phyloP scores from a whole-genome alignment of 2,888 invertebrate genomes.

The Odontothrips loti region DNA sequence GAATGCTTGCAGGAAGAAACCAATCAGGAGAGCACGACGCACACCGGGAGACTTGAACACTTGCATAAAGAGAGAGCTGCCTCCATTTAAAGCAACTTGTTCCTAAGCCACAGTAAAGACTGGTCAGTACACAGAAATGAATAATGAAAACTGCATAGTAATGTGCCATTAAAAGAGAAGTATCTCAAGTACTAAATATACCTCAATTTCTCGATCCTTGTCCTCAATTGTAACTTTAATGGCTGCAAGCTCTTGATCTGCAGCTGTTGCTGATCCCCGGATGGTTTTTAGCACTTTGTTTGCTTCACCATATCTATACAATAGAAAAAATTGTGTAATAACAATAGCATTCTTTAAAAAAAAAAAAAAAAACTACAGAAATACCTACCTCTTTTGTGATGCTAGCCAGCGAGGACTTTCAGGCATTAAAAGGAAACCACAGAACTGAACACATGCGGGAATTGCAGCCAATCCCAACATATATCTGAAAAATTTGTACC shows the following conservation, averaged over 20 bases:
- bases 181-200: not conserved
- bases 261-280: slow-evolving; percentile 43
- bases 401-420: slow-evolving; percentile 54
- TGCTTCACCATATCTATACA: slow-evolving; percentile 41
- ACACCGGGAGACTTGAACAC: slow-evolving; percentile 44
- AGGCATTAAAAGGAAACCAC: slow-evolving; percentile 53
- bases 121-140: not conserved
- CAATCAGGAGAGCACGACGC: slow-evolving; percentile 49
- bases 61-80: slow-evolving; percentile 36
- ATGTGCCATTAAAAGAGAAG: too few relatives aligned
- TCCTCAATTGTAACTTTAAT: slow-evolving; percentile 42
- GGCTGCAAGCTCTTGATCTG: slow-evolving; percentile 45
- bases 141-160: too few relatives aligned
- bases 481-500: slow-evolving; percentile 41
- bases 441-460: slow-evolving; percentile 50
- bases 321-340: not conserved
- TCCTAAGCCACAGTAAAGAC: not conserved
- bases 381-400: not conserved
- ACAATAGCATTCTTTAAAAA: not conserved
- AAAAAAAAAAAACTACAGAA: not conserved
- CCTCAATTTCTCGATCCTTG: slow-evolving; percentile 11
- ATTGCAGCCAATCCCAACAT: slow-evolving; percentile 54
- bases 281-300: slow-evolving; percentile 43
- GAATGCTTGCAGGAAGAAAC: slow-evolving; percentile 51
- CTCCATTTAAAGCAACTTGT: slow-evolving; percentile 8